Conservation (phyloP, 2,888 invertebrate genomes). For the Sicus ferrugineus region DNA sequence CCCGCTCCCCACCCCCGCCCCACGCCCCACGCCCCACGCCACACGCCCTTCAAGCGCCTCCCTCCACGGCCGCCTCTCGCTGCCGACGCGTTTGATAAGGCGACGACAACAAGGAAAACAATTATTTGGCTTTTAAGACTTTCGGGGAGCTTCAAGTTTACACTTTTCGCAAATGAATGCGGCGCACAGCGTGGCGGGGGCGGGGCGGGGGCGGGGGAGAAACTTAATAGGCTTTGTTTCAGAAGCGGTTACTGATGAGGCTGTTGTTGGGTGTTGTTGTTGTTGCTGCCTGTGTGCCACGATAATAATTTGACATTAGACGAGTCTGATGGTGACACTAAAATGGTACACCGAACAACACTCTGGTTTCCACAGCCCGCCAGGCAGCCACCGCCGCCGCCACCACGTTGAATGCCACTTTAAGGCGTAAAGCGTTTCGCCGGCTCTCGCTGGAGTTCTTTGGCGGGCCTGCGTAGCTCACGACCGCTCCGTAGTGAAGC, state of each 20-base stretch:
- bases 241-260: neutral
- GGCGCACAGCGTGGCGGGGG: constrained; percentile 24
- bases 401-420: neutral
- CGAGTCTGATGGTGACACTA: constrained; percentile 60
- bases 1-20: neutral
- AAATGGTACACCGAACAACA: constrained; percentile 52
- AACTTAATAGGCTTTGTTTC: constrained; percentile 24
- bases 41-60: neutral
- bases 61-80: neutral
- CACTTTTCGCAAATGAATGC: constrained; percentile 41
- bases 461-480: neutral
- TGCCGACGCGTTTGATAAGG: constrained; percentile 48
- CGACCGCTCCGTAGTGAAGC: neutral
- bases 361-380: neutral
- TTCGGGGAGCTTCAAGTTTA: constrained; percentile 48
- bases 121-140: constrained; percentile 44
- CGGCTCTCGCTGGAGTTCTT: neutral
- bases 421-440: neutral
- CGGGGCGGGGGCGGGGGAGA: neutral
- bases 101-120: constrained; percentile 45
- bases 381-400: neutral
- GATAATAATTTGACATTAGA: constrained; percentile 59
- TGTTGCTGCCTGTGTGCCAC: constrained; percentile 51
- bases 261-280: constrained; percentile 36
- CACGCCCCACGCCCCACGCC: neutral